Base-by-base conservation (phyloP, 2,113 vertebrate genomes). In the Labeo catla region DNA sequence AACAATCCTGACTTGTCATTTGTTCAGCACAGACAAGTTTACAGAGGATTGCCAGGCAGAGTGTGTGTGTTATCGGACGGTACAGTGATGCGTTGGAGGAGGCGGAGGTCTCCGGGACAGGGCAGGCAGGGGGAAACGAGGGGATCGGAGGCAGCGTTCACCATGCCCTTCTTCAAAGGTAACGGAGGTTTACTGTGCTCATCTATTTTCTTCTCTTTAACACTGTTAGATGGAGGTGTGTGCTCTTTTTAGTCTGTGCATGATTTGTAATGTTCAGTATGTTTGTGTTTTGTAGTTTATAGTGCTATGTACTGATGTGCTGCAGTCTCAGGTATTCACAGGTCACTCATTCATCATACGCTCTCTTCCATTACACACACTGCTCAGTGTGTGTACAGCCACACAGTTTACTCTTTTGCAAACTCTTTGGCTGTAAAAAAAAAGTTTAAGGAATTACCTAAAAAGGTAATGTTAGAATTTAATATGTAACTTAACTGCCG, bases 111-210 rank as follows among this genome's bases (percentile, higher is more conserved):
- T 47, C 88, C 92, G 4, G 89, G 87, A 34, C 92, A 89, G 89
- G 91, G 87, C 84, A 91, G 91, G 83, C 91, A 84, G 77, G 89
- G 88, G 57, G 91, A 92, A 80, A 81, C 89, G 7, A 86, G 85
- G 89, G 88, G 84, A 86, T 81, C 83, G 6, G 89, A 91, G 81
- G 73, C 89, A 28, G 86, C 86, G 6, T 90, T 90, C 87, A 87
- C 84, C 76, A 81, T 88, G 82, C 87, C 90, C 19, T 91, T 94
- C 89, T 92, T 91, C 70, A 93, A 90, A 94, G 93, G 93, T 93
- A 93, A 84, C 19, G 8, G 12, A 57, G 21, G 6, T 66, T 81
- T 68, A 23, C 15, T 52, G n/a, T 21, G 23, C 28, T 68, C 80
- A 68, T 63, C 43, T 49, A 4, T 81, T 43, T 2, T 10, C 54